Percentiles rank a stretch among this genome's conserved stretches.
Conservation (phyloP, 2,888 invertebrate genomes). For the Lithodes maja region DNA sequence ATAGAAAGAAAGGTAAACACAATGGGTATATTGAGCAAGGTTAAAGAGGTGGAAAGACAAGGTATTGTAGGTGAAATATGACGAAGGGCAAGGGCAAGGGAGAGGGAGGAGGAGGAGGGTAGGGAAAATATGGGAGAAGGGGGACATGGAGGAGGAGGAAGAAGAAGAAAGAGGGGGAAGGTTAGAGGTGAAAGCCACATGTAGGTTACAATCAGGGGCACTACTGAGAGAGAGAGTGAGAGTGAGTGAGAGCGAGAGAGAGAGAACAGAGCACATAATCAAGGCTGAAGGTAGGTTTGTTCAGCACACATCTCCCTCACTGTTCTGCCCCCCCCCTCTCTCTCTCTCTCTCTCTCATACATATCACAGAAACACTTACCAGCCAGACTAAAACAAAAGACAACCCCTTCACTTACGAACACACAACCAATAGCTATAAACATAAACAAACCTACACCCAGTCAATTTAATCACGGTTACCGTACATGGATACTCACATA, state of each 20-base stretch:
- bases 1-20: background rate
- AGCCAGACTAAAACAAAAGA: too few relatives aligned
- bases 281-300: background rate
- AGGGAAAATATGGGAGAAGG: background rate
- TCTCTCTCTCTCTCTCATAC: conserved; percentile 39
- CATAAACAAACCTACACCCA: background rate
- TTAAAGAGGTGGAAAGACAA: background rate
- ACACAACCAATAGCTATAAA: background rate
- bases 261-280: background rate
- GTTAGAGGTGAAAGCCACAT: background rate
- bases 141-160: background rate
- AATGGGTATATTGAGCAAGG: background rate
- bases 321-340: conserved; percentile 9
- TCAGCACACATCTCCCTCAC: background rate
- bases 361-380: background rate
- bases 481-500: background rate
- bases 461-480: background rate
- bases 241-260: background rate
- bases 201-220: background rate
- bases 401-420: background rate
- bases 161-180: background rate
- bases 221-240: background rate
- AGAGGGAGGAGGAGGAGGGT: background rate
- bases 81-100: background rate
- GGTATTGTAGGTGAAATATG: background rate